Base-by-base conservation (phyloP, 1,140 invertebrate species). In the Myzus persicae region DNA sequence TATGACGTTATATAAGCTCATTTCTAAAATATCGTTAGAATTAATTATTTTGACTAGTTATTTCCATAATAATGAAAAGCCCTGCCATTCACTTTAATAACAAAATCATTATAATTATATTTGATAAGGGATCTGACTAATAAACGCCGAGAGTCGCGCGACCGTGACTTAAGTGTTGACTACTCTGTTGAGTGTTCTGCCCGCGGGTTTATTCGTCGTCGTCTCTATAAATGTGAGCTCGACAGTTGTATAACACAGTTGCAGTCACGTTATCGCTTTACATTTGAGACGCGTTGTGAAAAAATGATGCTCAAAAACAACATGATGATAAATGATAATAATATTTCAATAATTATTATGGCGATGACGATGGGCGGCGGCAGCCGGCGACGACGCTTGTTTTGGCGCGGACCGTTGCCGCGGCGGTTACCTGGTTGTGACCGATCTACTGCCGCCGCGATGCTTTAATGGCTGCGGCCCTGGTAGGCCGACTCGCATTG, bases 401-500 rank as follows among this genome's bases (percentile, higher is more conserved):
- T n/a, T 67, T n/a, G 14, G 31, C 14, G 5, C 31, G 14, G 59
- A n/a, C 14, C 81, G 38, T 40, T 44, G 42, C 22, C 14, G 1
- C 40, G 40, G 24, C 8, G 24, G 38, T 26, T 9, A 42, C 4
- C 22, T 5, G 82, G 22, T 40, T 26, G 38, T 40, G 9, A 76
- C 24, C 38, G 22, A 82, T 22, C 24, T 26, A 81, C 14, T 20
- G 22, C 44, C 9, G 85, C 14, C 11, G 44, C 44, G 4, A 51
- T n/a, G 26, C 44, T 89, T 22, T 51, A 22, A n/a, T 22, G 7
- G 44, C 38, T 91, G 44, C 8, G 67, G 11, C 42, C 90, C 90
- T 91, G 90, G 90, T 91, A 91, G 26, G 67, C 3, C 40, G 42
- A 14, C 18, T n/a, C 42, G 36, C 20, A 76, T 76, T 91, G 90